Evolutionary conservation across 2,113 vertebrate species (phyloP).

Genomic region (Motacilla alba): DNA sequence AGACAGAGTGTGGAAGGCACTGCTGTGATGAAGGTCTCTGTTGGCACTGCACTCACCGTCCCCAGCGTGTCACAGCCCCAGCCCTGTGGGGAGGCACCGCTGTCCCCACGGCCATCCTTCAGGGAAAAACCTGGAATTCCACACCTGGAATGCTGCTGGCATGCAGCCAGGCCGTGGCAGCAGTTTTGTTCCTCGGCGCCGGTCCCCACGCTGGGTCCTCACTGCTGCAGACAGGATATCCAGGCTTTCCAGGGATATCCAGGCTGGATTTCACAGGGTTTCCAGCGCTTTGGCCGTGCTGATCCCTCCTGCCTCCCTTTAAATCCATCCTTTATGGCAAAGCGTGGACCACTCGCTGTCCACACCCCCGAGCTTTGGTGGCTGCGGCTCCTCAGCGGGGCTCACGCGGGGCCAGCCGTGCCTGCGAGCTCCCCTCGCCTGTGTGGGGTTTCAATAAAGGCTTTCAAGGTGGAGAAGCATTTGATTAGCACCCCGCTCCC

Average conservation of each 20-base stretch:
- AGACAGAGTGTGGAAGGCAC: constrained; percentile 64
- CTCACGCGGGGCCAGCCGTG: neutral
- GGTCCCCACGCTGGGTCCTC: neutral
- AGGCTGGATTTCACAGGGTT: neutral
- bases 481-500: constrained; percentile 69
- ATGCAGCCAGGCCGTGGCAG: neutral
- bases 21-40: constrained; percentile 54
- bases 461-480: constrained; percentile 62
- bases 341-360: neutral
- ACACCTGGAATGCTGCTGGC: neutral
- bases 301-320: neutral
- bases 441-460: constrained; percentile 21
- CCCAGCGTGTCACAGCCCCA: neutral
- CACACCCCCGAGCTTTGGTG: neutral
- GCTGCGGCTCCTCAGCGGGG: neutral
- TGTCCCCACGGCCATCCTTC: accelerated
- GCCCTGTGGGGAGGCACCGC: neutral
- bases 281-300: neutral
- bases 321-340: neutral
- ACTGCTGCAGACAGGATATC: neutral
- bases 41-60: neutral
- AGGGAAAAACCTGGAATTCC: neutral
- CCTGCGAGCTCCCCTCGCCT: neutral
- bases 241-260: neutral
- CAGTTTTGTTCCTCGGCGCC: neutral